Evolutionary conservation across 1,140 invertebrate species (phyloP).

Genomic region (Lordiphosa collinella): DNA sequence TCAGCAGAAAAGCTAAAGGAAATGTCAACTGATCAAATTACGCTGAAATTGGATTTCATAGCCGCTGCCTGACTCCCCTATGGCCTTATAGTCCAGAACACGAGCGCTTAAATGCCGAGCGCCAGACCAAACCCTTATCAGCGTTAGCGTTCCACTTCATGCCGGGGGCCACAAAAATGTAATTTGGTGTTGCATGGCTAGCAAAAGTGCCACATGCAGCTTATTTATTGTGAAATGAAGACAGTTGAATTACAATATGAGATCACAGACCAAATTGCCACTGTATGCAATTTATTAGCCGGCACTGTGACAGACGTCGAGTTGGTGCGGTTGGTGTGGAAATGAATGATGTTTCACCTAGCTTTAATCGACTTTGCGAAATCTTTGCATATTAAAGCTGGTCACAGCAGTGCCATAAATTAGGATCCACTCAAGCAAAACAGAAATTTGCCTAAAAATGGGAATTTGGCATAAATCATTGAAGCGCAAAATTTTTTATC

Average conservation of each 20-base stretch:
- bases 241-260: conserved; percentile 33
- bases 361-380: conserved; percentile 23
- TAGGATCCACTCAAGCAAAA: conserved; percentile 13
- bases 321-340: conserved; percentile 8
- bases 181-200: conserved; percentile 60
- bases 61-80: conserved; percentile 1
- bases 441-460: conserved; percentile 38
- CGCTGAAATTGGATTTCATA: conserved; percentile 63
- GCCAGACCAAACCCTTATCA: conserved; percentile 42
- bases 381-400: conserved; percentile 2
- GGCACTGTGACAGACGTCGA: conserved; percentile 6
- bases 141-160: conserved; percentile 14
- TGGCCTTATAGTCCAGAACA: background rate
- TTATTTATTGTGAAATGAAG: conserved; percentile 56
- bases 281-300: conserved; percentile 44
- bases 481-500: conserved; percentile 38
- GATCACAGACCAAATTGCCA: conserved; percentile 40
- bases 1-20: conserved; percentile 25
- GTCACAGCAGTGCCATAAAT: conserved; percentile 19
- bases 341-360: background rate
- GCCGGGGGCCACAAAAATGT: conserved; percentile 37
- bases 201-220: conserved; percentile 61
- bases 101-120: conserved; percentile 17
- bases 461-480: conserved; percentile 50
- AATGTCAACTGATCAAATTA: conserved; percentile 74